A percentile compares a stretch with the other conserved stretches of the same genome.
phyloP scores from a whole-genome alignment of 2,888 invertebrate genomes.

The Leptarthrus brevirostris region DNA sequence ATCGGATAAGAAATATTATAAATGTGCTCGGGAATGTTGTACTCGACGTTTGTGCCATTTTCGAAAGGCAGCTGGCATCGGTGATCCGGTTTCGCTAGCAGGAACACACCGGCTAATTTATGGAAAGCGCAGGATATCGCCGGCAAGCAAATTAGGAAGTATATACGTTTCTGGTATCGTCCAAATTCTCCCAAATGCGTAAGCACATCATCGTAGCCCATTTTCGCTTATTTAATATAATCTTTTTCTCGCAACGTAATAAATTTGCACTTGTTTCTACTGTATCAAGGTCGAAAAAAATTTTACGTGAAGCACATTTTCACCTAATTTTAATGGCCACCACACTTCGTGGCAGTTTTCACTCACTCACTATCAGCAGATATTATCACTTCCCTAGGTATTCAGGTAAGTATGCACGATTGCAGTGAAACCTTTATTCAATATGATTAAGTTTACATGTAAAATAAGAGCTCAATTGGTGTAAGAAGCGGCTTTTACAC shows the following conservation, averaged over 20 bases:
- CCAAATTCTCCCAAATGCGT: slow-evolving; percentile 78
- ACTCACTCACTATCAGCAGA: no score
- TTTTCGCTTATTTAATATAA: no score
- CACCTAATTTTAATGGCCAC: no score
- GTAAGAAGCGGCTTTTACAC: no score
- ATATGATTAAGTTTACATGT: no score
- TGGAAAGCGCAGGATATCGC: slow-evolving; percentile 80
- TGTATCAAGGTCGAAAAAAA: no score
- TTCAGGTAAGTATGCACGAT: no score
- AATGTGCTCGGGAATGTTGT: slow-evolving; percentile 65
- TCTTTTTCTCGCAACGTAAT: slow-evolving; percentile 62
- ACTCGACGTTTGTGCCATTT: slow-evolving; percentile 59
- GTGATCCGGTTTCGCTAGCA: slow-evolving; percentile 74
- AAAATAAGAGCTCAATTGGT: no score
- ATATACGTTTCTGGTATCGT: slow-evolving; percentile 76
- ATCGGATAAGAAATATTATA: slow-evolving; percentile 70
- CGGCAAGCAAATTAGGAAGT: slow-evolving; percentile 76
- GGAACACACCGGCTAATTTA: slow-evolving; percentile 78
- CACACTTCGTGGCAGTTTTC: no score
- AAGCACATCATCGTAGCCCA: slow-evolving; percentile 80
- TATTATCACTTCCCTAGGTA: no score
- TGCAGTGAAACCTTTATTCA: no score
- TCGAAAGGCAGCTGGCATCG: slow-evolving; percentile 74
- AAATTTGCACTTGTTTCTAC: no score
- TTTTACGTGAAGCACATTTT: not conserved